Conservation (phyloP, 2,797 vertebrate genomes). For the Salmo trutta region DNA sequence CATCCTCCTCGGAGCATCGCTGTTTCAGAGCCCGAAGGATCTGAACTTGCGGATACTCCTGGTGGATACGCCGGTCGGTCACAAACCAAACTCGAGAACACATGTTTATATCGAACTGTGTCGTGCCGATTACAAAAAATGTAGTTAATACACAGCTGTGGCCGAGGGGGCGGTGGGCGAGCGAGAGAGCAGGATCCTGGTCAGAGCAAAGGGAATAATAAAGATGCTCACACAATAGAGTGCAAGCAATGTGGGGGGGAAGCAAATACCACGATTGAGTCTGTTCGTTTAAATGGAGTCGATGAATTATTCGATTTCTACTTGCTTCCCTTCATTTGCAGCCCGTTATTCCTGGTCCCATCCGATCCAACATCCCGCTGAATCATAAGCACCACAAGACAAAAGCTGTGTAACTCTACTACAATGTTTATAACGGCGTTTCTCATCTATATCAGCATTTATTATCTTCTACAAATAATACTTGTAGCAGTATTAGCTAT, state of each 20-base stretch:
- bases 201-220: conserved; percentile 57
- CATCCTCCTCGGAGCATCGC: conserved; percentile 86
- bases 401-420: too few relatives aligned
- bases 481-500: conserved; percentile 4
- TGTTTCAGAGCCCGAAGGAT: conserved; percentile 88
- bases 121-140: conserved; percentile 20
- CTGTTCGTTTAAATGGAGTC: conserved; percentile 40
- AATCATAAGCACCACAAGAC: conserved; percentile 21
- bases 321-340: conserved; percentile 55
- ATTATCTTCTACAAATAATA: neutral
- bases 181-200: conserved; percentile 57
- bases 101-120: conserved; percentile 64
- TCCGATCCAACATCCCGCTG: conserved; percentile 30
- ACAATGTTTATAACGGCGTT: too few relatives aligned
- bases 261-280: conserved; percentile 37
- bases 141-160: conserved; percentile 22
- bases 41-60: conserved; percentile 90
- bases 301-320: conserved; percentile 46
- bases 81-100: conserved; percentile 90
- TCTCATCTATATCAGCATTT: neutral
- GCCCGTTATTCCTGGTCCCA: conserved; percentile 52
- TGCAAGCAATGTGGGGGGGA: conserved; percentile 51
- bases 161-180: conserved; percentile 37
- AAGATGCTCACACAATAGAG: conserved; percentile 72
- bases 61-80: conserved; percentile 87